These are phyloP conservation scores for Noctilio leporinus DNA, from an alignment of 2,113 vertebrate species.

Conservation along the genomic window DNA sequence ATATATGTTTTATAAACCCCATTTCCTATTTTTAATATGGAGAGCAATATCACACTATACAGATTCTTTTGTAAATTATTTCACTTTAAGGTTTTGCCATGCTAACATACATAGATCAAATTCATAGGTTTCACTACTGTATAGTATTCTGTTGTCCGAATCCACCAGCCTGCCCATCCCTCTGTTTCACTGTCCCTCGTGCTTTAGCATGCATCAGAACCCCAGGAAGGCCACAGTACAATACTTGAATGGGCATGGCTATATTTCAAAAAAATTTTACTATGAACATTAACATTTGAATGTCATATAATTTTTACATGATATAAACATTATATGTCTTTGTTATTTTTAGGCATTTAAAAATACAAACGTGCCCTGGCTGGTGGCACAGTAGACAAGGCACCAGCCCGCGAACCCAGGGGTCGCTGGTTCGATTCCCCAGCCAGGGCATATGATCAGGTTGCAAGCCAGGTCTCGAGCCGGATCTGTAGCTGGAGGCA, in stretches of 20 bases:
- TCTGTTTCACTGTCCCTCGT: not conserved
- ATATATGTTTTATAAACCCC: not conserved
- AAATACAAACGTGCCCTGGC: slow-evolving; percentile 18
- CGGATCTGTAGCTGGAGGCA: no score
- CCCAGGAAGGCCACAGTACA: rapidly evolving
- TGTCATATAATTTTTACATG: not conserved
- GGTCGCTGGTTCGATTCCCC: no score
- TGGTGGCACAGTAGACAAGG: no score
- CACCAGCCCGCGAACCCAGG: no score
- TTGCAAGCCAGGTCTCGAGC: no score
- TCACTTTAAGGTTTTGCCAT: not conserved
- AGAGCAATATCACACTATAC: not conserved
- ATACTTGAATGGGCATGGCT: not conserved
- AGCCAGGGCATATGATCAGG: no score
- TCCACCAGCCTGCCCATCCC: not conserved
- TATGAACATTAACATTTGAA: not conserved
- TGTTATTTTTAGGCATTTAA: not conserved
- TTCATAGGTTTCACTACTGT: not conserved
- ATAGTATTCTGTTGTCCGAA: not conserved
- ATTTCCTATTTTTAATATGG: not conserved
- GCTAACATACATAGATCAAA: not conserved
- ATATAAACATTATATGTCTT: not conserved
- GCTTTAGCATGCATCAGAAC: not conserved
- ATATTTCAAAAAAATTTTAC: not conserved
- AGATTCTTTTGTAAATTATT: not conserved